These are phyloP conservation scores for Dorcus hopei DNA, from an alignment of 2,888 invertebrate genomes.

Conservation along the genomic window DNA sequence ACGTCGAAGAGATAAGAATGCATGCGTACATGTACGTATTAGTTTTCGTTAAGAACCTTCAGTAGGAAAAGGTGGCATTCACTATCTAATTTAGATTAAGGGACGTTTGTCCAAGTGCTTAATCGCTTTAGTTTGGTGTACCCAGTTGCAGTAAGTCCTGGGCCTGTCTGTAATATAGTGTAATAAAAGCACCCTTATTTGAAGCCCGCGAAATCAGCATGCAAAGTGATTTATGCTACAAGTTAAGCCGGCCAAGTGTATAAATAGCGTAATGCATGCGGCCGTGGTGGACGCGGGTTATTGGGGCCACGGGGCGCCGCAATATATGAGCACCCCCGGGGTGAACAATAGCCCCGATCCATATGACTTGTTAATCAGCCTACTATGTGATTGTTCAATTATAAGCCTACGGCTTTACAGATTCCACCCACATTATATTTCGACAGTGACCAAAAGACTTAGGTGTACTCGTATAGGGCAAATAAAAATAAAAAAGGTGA, in stretches of 20 bases:
- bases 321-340: constrained; percentile 32
- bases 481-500: no score
- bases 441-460: no score
- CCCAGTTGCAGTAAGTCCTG: background rate
- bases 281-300: constrained; percentile 30
- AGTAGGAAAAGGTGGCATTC: no score
- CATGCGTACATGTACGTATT: background rate
- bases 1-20: constrained; percentile 10
- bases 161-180: background rate
- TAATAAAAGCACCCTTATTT: constrained; percentile 23
- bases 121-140: background rate
- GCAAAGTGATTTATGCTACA: constrained; percentile 33
- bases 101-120: background rate
- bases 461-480: no score
- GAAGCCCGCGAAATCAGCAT: constrained; percentile 31
- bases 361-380: constrained; percentile 30
- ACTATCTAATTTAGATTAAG: no score
- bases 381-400: constrained; percentile 27
- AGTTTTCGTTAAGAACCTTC: background rate
- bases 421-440: background rate
- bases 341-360: constrained; percentile 23
- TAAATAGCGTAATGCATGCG: constrained; percentile 30
- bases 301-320: constrained; percentile 29
- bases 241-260: constrained; percentile 30
- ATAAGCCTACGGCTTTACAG: constrained; percentile 13